Evolutionary conservation across 1,140 invertebrate species (phyloP), one percentile per base, ranked within the genome.

Genomic region (Ylistrum balloti): DNA sequence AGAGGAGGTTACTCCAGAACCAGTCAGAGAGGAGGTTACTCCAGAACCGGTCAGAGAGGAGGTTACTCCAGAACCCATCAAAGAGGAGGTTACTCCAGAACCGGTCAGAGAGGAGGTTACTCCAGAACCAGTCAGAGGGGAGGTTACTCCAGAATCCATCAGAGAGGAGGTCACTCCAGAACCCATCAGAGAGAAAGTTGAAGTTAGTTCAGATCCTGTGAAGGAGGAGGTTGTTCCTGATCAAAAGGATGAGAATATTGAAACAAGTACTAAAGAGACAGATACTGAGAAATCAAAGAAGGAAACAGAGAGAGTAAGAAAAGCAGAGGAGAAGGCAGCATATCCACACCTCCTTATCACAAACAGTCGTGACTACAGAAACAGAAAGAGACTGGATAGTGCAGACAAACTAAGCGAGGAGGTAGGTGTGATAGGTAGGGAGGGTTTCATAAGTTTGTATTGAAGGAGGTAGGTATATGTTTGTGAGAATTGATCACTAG

Each of bases 361-460:
- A 17, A 95, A 92, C 74, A 86, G 90, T 33, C 92, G 33, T 17
- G 94, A 95, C 89, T 92, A 88, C 86, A 87, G 89, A 33, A 93
- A 94, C 32, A 91, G 91, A 38, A 74, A 92, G 7, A 32, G 91
- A 33, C 88, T 95, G 5, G 94, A 95, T 89, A 88, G 92, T 41
- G 94, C 93, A 20, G 94, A 95, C 88, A 89, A 89, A 33, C 88
- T 92, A 13, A 56, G 92, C 15, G 88, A 93, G 86, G 87, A 93
- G 89, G 94, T 95, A 90, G 91, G 88, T 45, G n/a, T n/a, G n/a
- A n/a, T n/a, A n/a, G n/a, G n/a, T n/a, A n/a, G n/a, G n/a, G n/a
- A n/a, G n/a, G n/a, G n/a, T n/a, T n/a, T n/a, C n/a, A n/a, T n/a
- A n/a, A n/a, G n/a, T n/a, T n/a, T n/a, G n/a, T n/a, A n/a, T n/a